phyloP scores from a whole-genome alignment of 2,888 invertebrate species.

The Pseudolycoriella hygida region DNA sequence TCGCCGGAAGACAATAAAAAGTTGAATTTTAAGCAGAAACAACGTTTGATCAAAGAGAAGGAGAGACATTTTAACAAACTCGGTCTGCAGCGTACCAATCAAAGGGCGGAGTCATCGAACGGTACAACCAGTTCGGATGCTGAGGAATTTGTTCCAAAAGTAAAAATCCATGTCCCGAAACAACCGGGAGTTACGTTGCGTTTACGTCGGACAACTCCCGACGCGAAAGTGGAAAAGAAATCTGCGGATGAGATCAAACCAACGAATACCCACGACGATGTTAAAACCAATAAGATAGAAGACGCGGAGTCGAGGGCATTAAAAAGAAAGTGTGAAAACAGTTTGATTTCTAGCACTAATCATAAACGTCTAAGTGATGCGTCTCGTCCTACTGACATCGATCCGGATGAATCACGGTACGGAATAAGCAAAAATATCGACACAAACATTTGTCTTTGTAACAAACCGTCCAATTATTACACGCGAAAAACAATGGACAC shows the following conservation, averaged over 20 bases:
- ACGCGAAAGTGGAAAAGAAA: not conserved
- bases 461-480: constrained; percentile 32
- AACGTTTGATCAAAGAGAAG: constrained; percentile 33
- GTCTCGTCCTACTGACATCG: not conserved
- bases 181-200: constrained; percentile 23
- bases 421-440: constrained; percentile 3
- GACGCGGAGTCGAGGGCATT: not conserved
- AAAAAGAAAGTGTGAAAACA: not conserved
- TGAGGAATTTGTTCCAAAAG: constrained; percentile 26
- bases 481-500: constrained; percentile 39
- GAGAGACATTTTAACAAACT: constrained; percentile 39
- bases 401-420: not conserved
- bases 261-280: too few relatives aligned
- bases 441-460: constrained; percentile 31
- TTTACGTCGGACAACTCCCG: constrained; percentile 13
- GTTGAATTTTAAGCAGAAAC: constrained; percentile 26
- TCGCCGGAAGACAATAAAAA: constrained; percentile 26
- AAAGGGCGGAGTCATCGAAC: constrained; percentile 10
- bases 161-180: constrained; percentile 23
- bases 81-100: constrained; percentile 27
- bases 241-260: not conserved
- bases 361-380: not conserved
- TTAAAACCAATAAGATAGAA: not conserved
- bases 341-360: constrained; percentile 3
- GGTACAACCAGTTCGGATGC: constrained; percentile 24